phyloP scores from a whole-genome alignment of 1,140 invertebrate species.

The Marisa cornuarietis region DNA sequence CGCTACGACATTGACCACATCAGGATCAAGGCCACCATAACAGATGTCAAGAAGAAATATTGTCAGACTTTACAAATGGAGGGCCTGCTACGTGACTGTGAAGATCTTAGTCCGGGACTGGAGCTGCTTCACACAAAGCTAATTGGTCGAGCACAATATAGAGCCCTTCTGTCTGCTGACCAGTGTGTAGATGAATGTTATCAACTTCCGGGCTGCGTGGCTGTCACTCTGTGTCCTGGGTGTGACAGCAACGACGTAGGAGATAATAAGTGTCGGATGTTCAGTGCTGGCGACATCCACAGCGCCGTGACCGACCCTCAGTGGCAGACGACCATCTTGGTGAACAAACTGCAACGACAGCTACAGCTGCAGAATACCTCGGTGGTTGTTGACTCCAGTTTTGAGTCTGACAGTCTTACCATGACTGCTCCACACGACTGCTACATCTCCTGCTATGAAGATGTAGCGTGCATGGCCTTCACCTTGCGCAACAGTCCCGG shows the following conservation, averaged over 20 bases:
- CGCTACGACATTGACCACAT: neutral
- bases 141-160: neutral
- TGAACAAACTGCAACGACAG: too few relatives aligned
- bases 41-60: neutral
- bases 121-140: neutral
- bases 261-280: too few relatives aligned
- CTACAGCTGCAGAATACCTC: too few relatives aligned
- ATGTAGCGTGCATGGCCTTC: too few relatives aligned
- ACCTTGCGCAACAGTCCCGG: too few relatives aligned
- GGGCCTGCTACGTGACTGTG: neutral
- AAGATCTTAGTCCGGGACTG: neutral
- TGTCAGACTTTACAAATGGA: neutral
- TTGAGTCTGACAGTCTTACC: too few relatives aligned
- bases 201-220: neutral
- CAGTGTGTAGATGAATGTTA: neutral
- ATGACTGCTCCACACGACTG: too few relatives aligned
- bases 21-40: neutral
- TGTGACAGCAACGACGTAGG: neutral
- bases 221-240: neutral
- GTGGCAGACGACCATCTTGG: too few relatives aligned
- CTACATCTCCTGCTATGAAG: too few relatives aligned
- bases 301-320: too few relatives aligned
- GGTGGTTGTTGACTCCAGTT: too few relatives aligned
- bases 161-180: neutral
- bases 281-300: too few relatives aligned